phyloP scores from a whole-genome alignment of 2,113 vertebrate genomes.

The Ceuthmochares aereus region DNA sequence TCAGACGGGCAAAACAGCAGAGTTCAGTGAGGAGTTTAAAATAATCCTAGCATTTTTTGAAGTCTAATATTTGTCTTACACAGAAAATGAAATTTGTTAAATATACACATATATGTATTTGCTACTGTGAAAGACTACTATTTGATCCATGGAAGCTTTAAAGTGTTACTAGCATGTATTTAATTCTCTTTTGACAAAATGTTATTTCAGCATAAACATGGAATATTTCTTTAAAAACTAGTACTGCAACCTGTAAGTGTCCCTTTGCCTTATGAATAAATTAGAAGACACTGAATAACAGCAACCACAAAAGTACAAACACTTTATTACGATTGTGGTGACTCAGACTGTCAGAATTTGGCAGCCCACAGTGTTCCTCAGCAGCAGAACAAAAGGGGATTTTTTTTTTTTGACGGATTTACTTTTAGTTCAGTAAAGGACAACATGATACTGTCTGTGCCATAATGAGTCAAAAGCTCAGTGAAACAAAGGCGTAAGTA shows the following conservation, averaged over 20 bases:
- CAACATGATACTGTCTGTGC: constrained; percentile 57
- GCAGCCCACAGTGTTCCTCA: constrained; percentile 64
- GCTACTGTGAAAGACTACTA: not conserved
- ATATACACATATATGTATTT: not conserved
- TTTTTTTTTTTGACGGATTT: constrained; percentile 43
- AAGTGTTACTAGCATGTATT: not conserved
- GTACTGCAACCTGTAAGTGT: constrained; percentile 28
- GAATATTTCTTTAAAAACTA: constrained; percentile 33
- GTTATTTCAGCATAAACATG: not conserved
- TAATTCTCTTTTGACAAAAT: not conserved
- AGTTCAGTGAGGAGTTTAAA: constrained; percentile 2
- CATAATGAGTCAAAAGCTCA: constrained; percentile 44
- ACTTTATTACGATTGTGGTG: constrained; percentile 61
- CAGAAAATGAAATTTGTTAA: not conserved
- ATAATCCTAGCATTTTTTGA: not conserved
- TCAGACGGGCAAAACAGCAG: not conserved
- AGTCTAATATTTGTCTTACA: not conserved
- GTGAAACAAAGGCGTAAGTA: not conserved
- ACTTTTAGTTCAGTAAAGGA: constrained; percentile 65
- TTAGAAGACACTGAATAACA: constrained; percentile 47
- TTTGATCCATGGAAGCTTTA: not conserved
- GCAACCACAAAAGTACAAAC: constrained; percentile 22
- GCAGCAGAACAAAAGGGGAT: constrained; percentile 66
- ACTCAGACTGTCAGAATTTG: constrained; percentile 66
- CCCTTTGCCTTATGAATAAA: constrained; percentile 45